Percentiles rank a stretch among this genome's conserved stretches.
phyloP scores from a whole-genome alignment of 2,797 vertebrate genomes.

The Sibirionetta formosa region DNA sequence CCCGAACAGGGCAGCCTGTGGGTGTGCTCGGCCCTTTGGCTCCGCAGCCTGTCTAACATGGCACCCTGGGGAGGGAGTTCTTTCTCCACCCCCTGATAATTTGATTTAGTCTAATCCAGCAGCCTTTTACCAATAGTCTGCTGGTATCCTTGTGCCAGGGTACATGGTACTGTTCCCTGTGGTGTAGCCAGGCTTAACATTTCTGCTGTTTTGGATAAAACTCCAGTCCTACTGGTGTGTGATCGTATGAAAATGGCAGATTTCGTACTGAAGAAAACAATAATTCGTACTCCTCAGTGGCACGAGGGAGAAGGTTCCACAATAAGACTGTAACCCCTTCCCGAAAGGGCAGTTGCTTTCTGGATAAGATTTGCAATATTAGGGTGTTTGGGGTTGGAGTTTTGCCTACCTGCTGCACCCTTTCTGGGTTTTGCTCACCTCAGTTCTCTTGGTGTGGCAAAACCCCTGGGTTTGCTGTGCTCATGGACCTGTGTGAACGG shows the following conservation, averaged over 20 bases:
- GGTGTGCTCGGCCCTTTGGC: not conserved
- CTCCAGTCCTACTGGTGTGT: accelerated
- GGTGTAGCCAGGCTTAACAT: not conserved
- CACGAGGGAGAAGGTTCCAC: not conserved
- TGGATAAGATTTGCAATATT: not conserved
- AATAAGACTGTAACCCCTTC: not conserved
- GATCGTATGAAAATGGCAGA: not conserved
- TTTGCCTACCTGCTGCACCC: not conserved
- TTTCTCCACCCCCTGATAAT: not conserved
- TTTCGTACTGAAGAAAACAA: not conserved
- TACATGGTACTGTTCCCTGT: accelerated
- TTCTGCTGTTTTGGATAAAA: not conserved
- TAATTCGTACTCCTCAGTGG: not conserved
- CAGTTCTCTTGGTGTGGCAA: accelerated
- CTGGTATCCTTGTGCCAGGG: not conserved
- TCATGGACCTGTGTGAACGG: accelerated
- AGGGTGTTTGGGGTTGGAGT: not conserved
- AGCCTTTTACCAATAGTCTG: not conserved
- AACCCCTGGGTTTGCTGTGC: not conserved
- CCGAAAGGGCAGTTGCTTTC: accelerated
- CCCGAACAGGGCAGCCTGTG: not conserved
- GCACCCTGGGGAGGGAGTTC: not conserved
- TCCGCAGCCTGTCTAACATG: not conserved
- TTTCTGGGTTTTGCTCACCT: not conserved
- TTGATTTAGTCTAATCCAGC: not conserved